Base-by-base conservation (phyloP, 2,113 vertebrate species). In the Lipophrys pholis region DNA sequence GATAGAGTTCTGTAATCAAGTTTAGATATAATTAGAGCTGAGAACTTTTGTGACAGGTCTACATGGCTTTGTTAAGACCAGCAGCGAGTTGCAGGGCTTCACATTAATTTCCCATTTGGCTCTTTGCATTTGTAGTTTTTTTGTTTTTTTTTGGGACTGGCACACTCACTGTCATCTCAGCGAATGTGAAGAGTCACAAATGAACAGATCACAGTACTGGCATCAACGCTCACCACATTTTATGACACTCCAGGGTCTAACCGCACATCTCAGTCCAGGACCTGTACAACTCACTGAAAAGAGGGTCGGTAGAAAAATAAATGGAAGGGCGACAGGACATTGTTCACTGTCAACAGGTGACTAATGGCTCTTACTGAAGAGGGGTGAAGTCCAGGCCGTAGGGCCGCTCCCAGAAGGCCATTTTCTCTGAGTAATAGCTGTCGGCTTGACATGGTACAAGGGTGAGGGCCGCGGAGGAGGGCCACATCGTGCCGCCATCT, bases 331-430 rank as follows among this genome's bases (percentile, higher is more conserved):
- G 43, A 68, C 16, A 50, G 42, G 30, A 30, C 38, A 41, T 21
- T 30, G 35, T 41, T 71, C 50, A 59, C 41, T 38, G 50, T 43
- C n/a, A 40, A 11, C 6, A 52, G 51, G 8, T 53, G 53, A 60
- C 6, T 50, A 45, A 35, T 57, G 35, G 10, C 30, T 35, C 90
- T 92, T 89, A 93, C 91, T 92, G 88, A 30, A 96, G 90, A 8
- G 91, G 91, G 8, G 93, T 95, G 84, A 95, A 95, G 87, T 95
- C 90, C 76, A 95, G 93, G 63, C 93, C 93, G 0, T 94, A 96
- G 4, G 88, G 91, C 1, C 80, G 86, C 75, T 95, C 94, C 94
- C 95, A 95, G 89, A 95, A 96, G 64, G 89, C 86, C 69, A 96
- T 92, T 63, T 94, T 95, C 84, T 92, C 89, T 39, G 79, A 60